These are phyloP conservation scores for Microctenopoma lineatum DNA, from an alignment of 2,797 vertebrate genomes.

Conservation along the genomic window DNA sequence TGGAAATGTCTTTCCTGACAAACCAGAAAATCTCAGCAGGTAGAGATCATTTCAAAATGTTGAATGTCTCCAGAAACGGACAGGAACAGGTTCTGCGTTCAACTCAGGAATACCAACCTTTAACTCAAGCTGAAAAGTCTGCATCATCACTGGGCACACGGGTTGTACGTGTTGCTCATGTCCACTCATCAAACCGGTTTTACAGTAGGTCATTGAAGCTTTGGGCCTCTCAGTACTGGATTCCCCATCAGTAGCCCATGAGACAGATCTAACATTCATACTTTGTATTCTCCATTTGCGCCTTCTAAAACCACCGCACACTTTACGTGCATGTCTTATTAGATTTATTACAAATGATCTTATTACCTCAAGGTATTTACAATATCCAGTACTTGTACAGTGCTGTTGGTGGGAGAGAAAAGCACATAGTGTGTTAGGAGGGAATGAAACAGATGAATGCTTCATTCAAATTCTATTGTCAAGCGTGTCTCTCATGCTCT, in stretches of 20 bases:
- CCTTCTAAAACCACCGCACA: neutral
- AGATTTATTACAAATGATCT: neutral
- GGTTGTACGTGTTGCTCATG: neutral
- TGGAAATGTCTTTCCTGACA: constrained; percentile 18
- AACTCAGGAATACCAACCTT: neutral
- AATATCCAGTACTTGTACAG: neutral
- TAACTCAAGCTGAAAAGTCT: neutral
- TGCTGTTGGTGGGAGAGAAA: no score
- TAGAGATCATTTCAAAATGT: neutral
- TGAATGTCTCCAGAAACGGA: neutral
- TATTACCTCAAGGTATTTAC: neutral
- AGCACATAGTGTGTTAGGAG: neutral
- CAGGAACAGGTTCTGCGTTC: neutral
- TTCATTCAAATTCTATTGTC: no score
- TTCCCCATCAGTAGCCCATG: constrained; percentile 5
- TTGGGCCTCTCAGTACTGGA: neutral
- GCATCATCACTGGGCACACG: neutral
- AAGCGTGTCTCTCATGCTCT: no score
- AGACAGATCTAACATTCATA: neutral
- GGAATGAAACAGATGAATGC: no score
- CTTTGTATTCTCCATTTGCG: neutral
- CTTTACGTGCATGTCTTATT: neutral
- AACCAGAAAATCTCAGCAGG: neutral
- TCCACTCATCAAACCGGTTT: neutral
- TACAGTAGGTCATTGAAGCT: neutral